Evolutionary conservation across 2,797 vertebrate species (phyloP).

Genomic region (Steatocranus sp.): DNA sequence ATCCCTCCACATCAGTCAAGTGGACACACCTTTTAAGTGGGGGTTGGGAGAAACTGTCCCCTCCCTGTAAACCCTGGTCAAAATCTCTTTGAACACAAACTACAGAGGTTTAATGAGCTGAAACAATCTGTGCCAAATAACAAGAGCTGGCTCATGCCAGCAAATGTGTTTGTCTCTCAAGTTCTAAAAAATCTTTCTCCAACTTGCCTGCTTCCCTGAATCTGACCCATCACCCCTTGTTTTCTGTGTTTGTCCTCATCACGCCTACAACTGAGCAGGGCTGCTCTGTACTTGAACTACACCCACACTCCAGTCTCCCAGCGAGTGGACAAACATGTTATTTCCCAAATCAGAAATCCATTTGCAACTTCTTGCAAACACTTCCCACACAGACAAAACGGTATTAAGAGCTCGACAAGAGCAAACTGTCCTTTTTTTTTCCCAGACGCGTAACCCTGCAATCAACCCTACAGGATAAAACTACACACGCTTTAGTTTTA

Average conservation of each 20-base stretch:
- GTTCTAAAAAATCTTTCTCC: conserved; percentile 13
- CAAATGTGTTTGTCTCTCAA: background rate
- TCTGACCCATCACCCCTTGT: conserved; percentile 31
- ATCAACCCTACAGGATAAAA: background rate
- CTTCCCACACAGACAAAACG: conserved; percentile 45
- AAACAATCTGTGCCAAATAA: background rate
- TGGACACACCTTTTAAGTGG: background rate
- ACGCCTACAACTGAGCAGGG: conserved; percentile 31
- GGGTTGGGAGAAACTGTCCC: background rate
- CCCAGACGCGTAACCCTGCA: background rate
- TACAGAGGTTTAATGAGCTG: background rate
- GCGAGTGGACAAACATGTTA: conserved; percentile 47
- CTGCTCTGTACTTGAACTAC: conserved; percentile 30
- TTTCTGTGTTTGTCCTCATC: conserved; percentile 38
- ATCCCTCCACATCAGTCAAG: background rate
- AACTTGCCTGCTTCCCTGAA: conserved; percentile 14
- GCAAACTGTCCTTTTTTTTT: background rate
- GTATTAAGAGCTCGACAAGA: conserved; percentile 3
- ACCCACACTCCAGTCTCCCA: conserved; percentile 44
- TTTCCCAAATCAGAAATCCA: conserved; percentile 56
- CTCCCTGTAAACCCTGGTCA: background rate
- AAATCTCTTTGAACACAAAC: background rate
- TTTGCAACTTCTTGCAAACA: conserved; percentile 42
- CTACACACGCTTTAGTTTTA: background rate
- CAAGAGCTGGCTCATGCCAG: background rate